A percentile compares a stretch with the other conserved stretches of the same genome.
These are phyloP conservation scores for Leucozona laternaria DNA, from an alignment of 2,888 invertebrate genomes.

Conservation along the genomic window DNA sequence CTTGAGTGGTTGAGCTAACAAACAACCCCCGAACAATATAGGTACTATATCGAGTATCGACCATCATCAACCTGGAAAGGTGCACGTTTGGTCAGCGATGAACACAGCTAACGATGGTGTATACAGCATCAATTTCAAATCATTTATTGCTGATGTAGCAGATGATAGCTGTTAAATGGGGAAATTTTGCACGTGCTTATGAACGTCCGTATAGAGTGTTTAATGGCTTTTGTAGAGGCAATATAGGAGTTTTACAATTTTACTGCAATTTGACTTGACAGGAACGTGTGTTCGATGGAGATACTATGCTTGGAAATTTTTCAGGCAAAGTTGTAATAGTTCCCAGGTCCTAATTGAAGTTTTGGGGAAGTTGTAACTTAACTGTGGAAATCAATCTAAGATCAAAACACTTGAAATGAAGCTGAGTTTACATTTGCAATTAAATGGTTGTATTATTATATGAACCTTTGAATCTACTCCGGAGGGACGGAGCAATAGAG, in stretches of 20 bases:
- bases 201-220: conserved; percentile 38
- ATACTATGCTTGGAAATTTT: conserved; percentile 2
- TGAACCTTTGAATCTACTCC: no score
- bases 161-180: conserved; percentile 76
- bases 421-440: no score
- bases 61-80: conserved; percentile 59
- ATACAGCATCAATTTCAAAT: conserved; percentile 75
- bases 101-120: conserved; percentile 69
- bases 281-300: conserved; percentile 9
- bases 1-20: neutral
- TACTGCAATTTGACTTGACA: conserved; percentile 56
- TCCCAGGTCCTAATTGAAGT: conserved; percentile 41
- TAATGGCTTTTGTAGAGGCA: conserved; percentile 44
- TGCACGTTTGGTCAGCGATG: conserved; percentile 71
- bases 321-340: neutral
- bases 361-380: neutral
- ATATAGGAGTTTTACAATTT: conserved; percentile 65
- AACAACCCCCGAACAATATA: neutral
- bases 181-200: conserved; percentile 71
- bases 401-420: neutral
- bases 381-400: neutral
- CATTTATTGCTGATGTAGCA: conserved; percentile 76
- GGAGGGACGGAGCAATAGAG: no score
- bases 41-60: neutral
- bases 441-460: no score